These are phyloP conservation scores for Heptranchias perlo DNA, from an alignment of 2,113 vertebrate genomes.

Conservation along the genomic window DNA sequence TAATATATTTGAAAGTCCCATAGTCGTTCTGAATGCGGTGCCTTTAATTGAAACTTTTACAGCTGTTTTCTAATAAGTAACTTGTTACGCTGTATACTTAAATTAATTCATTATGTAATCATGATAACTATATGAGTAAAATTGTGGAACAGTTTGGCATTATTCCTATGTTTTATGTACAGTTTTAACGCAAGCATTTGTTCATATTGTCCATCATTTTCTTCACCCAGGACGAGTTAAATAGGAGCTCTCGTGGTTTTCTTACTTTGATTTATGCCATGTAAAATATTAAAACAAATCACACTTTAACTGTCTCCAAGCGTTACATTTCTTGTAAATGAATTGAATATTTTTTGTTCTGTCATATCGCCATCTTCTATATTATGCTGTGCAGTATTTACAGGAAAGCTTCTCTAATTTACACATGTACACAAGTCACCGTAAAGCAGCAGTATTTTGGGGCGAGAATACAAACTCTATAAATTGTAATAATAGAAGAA, in stretches of 20 bases:
- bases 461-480: background rate
- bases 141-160: background rate
- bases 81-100: slow-evolving; percentile 28
- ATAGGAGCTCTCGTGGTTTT: background rate
- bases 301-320: slow-evolving; percentile 17
- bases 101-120: slow-evolving; percentile 31
- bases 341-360: background rate
- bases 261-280: slow-evolving; percentile 24
- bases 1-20: slow-evolving; percentile 33
- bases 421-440: background rate
- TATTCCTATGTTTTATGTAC: slow-evolving; percentile 26
- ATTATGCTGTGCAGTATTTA: background rate
- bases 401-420: background rate
- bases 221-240: background rate
- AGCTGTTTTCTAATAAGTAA: slow-evolving; percentile 1
- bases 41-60: background rate
- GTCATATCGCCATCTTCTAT: background rate
- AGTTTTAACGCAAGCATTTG: background rate
- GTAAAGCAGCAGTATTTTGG: background rate
- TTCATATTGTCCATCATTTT: slow-evolving; percentile 10
- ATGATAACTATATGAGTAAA: slow-evolving; percentile 18
- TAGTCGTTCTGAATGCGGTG: background rate
- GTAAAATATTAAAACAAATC: slow-evolving; percentile 35
- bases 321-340: slow-evolving; percentile 6
- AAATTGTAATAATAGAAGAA: background rate